Base-by-base conservation (phyloP, 1,140 invertebrate species). In the Chrysoperla carnea region DNA sequence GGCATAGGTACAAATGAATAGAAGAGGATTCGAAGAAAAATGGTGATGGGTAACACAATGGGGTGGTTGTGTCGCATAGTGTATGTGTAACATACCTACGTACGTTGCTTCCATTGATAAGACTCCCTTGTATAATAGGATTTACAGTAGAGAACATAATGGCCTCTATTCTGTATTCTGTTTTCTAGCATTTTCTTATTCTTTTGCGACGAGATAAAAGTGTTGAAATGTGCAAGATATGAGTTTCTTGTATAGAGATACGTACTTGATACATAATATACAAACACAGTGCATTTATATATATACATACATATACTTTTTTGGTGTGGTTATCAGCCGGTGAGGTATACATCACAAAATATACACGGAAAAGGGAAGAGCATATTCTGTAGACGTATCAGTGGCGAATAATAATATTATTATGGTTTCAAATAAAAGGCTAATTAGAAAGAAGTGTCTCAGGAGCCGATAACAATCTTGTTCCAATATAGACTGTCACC, bases 111-210 rank as follows among this genome's bases (percentile, higher is more conserved):
- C 48, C 50, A 48, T 46, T 51, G 58, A 60, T 60, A 60, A 59
- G 56, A 56, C 56, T 55, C 55, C 54, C 50, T 45, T 33, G 57
- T 52, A 61, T 61, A 61, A 61, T 61, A 61, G 59, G 59, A 59
- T 61, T 61, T 61, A 61, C 55, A 59, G 53, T 58, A 57, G 53
- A 53, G 58, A 59, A 57, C 59, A 61, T 61, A 61, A 61, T 61
- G 59, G 59, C 55, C 59, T 57, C 58, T 61, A 11, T 12, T 61
- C 57, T 61, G 59, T 57, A 55, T 57, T 57, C 58, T 61, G 8
- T 12, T 61, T 56, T 59, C 53, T 50, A 57, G 50, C 59, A 56
- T 61, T 61, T 61, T 61, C 59, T 61, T 61, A 61, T 61, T 61
- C 59, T 61, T 59, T 61, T 56, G 31, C 31, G 8, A 58, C 47